Base-by-base conservation (phyloP, 2,888 invertebrate species). In the Drosophila buzzatii region DNA sequence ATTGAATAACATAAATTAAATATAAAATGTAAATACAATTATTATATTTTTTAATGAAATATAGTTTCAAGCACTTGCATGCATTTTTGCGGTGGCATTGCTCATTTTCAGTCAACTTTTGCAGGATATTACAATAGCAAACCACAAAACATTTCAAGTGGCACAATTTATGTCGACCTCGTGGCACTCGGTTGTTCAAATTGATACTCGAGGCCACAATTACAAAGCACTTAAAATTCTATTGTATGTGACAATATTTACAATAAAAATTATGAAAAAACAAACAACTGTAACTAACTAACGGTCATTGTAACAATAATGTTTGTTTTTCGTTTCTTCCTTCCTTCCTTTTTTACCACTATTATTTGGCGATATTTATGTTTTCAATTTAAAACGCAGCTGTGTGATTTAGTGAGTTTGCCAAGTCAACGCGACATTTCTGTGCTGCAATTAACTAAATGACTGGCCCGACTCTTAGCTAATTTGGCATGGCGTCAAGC, bases 401-500 rank as follows among this genome's bases (percentile, higher is more conserved):
- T 47, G 61, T 39, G 61, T 82, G 79, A 76, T 78, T 85, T 87
- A 82, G 76, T 79, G 76, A 67, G 73, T 61, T 71, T 68, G 55
- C 66, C 76, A 74, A 67, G 59, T 63, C 62, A 45, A 61, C 41
- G 56, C 74, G 70, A 79, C 59, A 65, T 71, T 75, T 79, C 72
- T 79, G 65, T 73, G 72, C 70, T 76, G 76, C 91, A 91, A 91
- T 91, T 91, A 91, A 91, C 89, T 82, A 84, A 91, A 91, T 88
- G 90, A 84, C 82, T 87, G 81, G 81, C 76, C 76, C 69, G 83
- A 82, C 82, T 81, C 76, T 84, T 77, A 80, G 87, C 91, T 91
- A 91, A 91, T 91, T 91, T 92, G 91, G 91, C 91, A 80, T 88
- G 90, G 91, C 90, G 88, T 87, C 92, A 87, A 91, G 66, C 82